These are phyloP conservation scores for Urosaurus nigricauda DNA, from an alignment of 2,797 vertebrate species.

Conservation along the genomic window DNA sequence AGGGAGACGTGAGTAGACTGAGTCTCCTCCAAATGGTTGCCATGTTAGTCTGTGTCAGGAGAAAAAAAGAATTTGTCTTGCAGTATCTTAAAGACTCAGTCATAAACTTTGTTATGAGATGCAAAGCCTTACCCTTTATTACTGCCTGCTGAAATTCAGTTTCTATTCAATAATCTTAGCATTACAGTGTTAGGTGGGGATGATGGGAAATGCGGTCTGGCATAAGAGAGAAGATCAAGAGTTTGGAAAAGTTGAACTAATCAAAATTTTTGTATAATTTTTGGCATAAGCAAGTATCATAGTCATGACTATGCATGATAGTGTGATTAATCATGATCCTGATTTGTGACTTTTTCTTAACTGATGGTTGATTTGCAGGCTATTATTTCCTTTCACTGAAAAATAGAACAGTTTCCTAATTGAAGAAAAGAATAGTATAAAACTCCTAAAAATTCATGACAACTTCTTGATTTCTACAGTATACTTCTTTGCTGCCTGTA, in stretches of 20 bases:
- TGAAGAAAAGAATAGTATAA: conserved; percentile 19
- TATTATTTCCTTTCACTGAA: background rate
- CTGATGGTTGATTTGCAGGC: background rate
- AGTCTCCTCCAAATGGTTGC: background rate
- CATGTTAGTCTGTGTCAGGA: background rate
- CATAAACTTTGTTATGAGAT: background rate
- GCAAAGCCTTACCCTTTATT: background rate
- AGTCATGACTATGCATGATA: background rate
- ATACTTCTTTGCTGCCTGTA: conserved; percentile 15
- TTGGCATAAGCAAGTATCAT: background rate
- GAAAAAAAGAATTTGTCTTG: background rate
- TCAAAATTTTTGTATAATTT: background rate
- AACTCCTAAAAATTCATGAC: background rate
- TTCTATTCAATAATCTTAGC: background rate
- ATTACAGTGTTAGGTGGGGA: background rate
- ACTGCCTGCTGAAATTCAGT: background rate
- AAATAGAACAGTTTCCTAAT: background rate
- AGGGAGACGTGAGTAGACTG: background rate
- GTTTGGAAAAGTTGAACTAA: background rate
- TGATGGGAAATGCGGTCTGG: background rate
- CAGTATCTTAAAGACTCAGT: background rate
- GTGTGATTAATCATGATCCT: background rate
- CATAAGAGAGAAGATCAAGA: background rate
- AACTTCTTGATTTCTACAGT: conserved; percentile 15
- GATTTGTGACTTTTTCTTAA: background rate